A percentile compares a stretch with the other conserved stretches of the same genome.
Evolutionary conservation across 2,113 vertebrate species (phyloP).

Genomic region (Eublepharis macularius): DNA sequence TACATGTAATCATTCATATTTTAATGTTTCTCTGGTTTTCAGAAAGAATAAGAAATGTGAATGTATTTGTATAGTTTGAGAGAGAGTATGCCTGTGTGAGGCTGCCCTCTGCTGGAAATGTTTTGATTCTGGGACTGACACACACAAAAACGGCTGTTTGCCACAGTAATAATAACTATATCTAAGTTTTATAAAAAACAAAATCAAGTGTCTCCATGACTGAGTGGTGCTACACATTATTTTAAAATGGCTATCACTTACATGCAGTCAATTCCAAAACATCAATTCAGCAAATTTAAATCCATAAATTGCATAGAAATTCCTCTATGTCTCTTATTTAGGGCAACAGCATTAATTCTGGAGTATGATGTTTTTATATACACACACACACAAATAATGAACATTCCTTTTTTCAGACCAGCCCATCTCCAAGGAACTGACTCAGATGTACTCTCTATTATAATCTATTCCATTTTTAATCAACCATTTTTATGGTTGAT

Average conservation of each 20-base stretch:
- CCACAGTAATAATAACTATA: not conserved
- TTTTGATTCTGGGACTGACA: not conserved
- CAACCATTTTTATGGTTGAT: too few relatives aligned
- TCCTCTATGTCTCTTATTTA: not conserved
- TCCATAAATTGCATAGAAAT: not conserved
- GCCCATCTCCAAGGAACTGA: not conserved
- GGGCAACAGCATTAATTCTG: not conserved
- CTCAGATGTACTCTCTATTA: too few relatives aligned
- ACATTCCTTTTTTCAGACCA: not conserved
- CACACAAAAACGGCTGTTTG: not conserved
- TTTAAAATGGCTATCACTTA: too few relatives aligned
- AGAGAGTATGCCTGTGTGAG: not conserved
- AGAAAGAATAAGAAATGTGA: not conserved
- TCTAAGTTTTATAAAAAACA: not conserved
- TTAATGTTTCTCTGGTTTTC: not conserved
- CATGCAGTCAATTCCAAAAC: not conserved
- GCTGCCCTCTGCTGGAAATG: constrained; percentile 25
- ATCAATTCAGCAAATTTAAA: not conserved
- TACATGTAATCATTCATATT: not conserved
- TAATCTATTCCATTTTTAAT: too few relatives aligned
- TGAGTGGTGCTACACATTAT: not conserved
- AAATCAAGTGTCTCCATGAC: not conserved
- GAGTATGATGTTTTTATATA: not conserved
- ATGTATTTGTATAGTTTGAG: not conserved
- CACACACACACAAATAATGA: too few relatives aligned